Conservation (phyloP, 1,140 invertebrate genomes). For the Drosophila truncata region DNA sequence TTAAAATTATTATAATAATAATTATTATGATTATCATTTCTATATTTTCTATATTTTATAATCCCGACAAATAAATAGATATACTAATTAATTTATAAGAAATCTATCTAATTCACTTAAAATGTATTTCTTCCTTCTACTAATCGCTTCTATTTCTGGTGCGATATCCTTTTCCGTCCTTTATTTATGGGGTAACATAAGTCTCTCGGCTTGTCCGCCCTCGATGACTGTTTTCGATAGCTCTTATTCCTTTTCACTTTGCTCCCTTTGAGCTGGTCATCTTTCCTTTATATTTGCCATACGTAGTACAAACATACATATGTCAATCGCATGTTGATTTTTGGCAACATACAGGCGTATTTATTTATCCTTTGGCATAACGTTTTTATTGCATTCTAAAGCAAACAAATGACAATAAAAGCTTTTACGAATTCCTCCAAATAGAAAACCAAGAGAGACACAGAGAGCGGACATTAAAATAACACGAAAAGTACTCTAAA, state of each 20-base stretch:
- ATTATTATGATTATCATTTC: too few species aligned
- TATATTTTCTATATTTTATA: too few species aligned
- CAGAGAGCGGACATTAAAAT: conserved; percentile 34
- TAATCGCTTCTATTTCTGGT: background rate
- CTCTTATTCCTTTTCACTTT: conserved; percentile 5
- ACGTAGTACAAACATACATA: conserved; percentile 12
- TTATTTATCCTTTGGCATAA: conserved; percentile 67
- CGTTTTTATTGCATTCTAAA: conserved; percentile 73
- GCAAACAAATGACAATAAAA: conserved; percentile 73
- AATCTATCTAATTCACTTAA: background rate
- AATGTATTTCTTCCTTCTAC: background rate
- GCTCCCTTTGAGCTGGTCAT: conserved; percentile 29
- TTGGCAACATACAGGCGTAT: conserved; percentile 53
- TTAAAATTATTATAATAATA: too few species aligned
- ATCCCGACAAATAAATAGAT: background rate
- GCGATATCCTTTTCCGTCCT: background rate
- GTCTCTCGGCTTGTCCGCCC: background rate
- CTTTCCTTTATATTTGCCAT: conserved; percentile 6
- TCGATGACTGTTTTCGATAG: conserved; percentile 12
- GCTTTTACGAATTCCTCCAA: conserved; percentile 42
- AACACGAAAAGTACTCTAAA: conserved; percentile 20
- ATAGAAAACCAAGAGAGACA: conserved; percentile 9
- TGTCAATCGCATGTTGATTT: conserved; percentile 52
- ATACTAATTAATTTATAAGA: background rate
- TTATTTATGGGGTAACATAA: background rate